A percentile compares a stretch with the other conserved stretches of the same genome.
Conservation (phyloP, 1,140 invertebrate genomes). For the Phocides pigmalion region DNA sequence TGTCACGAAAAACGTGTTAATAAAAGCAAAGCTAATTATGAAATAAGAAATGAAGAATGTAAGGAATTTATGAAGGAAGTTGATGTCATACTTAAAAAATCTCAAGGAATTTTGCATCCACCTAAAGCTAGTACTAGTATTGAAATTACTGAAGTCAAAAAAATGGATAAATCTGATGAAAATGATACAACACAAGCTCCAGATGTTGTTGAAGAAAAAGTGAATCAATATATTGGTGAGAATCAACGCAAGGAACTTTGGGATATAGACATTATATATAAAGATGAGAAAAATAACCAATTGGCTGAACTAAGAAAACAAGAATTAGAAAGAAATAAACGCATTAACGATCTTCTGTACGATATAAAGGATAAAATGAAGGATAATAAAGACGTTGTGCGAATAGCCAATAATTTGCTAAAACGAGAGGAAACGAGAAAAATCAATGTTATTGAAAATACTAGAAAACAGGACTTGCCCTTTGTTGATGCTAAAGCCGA, state of each 20-base stretch:
- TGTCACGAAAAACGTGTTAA: constrained; percentile 70
- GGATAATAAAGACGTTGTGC: constrained; percentile 72
- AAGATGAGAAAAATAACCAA: constrained; percentile 51
- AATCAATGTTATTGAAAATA: constrained; percentile 35
- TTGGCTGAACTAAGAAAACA: constrained; percentile 49
- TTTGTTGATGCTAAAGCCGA: constrained; percentile 44
- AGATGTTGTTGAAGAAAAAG: constrained; percentile 18
- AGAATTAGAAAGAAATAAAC: constrained; percentile 59
- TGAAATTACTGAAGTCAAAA: constrained; percentile 7
- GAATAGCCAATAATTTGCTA: constrained; percentile 72
- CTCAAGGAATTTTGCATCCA: constrained; percentile 68
- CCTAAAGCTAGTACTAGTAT: constrained; percentile 21
- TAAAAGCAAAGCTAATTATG: constrained; percentile 62
- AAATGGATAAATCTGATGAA: background rate
- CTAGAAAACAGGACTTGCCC: constrained; percentile 10
- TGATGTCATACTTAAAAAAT: constrained; percentile 69
- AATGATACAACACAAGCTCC: background rate
- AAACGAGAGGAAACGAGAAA: constrained; percentile 57
- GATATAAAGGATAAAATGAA: constrained; percentile 78
- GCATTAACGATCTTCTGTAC: constrained; percentile 63
- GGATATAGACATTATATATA: constrained; percentile 49
- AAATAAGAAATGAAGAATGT: constrained; percentile 67
- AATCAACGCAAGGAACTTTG: constrained; percentile 53
- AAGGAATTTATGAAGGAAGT: constrained; percentile 73
- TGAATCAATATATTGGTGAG: constrained; percentile 27